Evolutionary conservation across 2,797 vertebrate genomes (phyloP).

Genomic region (Mareca strepera): DNA sequence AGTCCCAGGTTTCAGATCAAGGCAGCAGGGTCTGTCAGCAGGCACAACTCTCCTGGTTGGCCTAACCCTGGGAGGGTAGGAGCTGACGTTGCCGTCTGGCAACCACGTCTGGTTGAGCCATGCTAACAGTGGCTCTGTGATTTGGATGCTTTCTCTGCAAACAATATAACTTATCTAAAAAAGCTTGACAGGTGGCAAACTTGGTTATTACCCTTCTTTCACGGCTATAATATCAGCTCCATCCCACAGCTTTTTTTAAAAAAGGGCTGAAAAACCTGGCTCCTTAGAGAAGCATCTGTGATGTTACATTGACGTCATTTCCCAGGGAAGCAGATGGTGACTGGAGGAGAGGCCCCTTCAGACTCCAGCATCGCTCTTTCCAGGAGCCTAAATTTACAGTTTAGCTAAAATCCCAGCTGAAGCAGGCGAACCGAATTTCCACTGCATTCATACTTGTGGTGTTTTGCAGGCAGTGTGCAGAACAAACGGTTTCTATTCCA

Average conservation of each 20-base stretch:
- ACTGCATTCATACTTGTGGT: not conserved
- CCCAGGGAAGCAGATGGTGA: constrained; percentile 13
- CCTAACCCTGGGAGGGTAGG: accelerated
- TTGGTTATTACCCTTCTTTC: not conserved
- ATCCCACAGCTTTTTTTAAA: not conserved
- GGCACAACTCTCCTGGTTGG: not conserved
- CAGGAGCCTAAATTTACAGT: not conserved
- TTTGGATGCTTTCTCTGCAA: not conserved
- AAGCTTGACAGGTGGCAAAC: not conserved
- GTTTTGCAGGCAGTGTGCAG: constrained; percentile 91
- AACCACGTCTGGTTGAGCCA: not conserved
- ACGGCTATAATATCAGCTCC: not conserved
- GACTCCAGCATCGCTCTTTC: not conserved
- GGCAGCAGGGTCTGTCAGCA: not conserved
- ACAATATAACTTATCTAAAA: not conserved
- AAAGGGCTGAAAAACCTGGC: not conserved
- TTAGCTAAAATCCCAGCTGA: not conserved
- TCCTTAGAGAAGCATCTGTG: not conserved
- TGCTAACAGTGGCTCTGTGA: not conserved
- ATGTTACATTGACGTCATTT: not conserved
- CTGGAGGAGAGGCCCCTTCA: not conserved
- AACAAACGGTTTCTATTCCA: constrained; percentile 90
- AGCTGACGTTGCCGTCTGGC: not conserved
- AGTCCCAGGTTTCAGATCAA: not conserved
- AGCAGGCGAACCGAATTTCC: not conserved